Conservation (phyloP, 2,797 vertebrate genomes). For the Prunella strophiata region DNA sequence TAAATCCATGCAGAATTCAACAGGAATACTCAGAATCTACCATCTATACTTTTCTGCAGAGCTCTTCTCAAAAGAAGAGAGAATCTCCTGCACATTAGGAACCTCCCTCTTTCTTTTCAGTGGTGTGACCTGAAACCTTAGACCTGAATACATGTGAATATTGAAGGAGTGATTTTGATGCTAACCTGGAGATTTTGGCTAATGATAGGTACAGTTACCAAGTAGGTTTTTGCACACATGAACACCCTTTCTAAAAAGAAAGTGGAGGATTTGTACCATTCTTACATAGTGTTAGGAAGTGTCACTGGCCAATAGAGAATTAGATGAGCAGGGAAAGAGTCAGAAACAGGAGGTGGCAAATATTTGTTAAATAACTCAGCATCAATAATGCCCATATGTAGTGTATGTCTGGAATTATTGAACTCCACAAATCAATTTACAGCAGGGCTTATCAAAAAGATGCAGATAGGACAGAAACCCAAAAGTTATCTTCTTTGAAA, state of each 20-base stretch:
- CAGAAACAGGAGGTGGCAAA: background rate
- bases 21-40: background rate
- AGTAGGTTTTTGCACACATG: background rate
- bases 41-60: background rate
- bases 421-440: background rate
- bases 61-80: background rate
- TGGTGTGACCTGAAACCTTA: background rate
- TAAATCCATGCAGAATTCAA: background rate
- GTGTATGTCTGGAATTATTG: background rate
- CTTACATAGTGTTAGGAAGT: background rate
- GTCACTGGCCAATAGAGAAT: background rate
- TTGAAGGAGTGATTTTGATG: background rate
- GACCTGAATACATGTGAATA: background rate
- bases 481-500: background rate
- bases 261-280: background rate
- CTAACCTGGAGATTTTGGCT: background rate
- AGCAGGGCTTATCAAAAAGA: background rate
- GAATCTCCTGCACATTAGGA: background rate
- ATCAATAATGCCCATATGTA: background rate
- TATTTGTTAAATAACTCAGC: background rate
- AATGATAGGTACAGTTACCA: background rate
- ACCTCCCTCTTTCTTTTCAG: background rate
- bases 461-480: background rate
- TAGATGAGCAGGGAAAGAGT: background rate
- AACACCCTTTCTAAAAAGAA: background rate